Conservation (phyloP, 1,140 invertebrate genomes). For the Aleiodes sp. region DNA sequence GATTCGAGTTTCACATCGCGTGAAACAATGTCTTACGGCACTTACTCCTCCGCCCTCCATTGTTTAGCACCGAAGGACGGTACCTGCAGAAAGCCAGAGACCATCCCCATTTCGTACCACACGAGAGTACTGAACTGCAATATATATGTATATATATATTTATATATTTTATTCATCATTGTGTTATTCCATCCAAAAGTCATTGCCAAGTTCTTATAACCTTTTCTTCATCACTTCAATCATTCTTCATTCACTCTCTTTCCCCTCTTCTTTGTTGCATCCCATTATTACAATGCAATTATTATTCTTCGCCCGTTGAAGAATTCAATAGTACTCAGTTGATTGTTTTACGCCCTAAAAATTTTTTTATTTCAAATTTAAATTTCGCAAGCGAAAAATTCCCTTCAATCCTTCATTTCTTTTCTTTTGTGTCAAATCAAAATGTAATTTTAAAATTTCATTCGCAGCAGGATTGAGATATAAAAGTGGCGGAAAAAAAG, state of each 20-base stretch:
- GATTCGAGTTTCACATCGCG: constrained; percentile 31
- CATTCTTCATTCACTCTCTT: neutral
- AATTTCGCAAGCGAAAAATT: neutral
- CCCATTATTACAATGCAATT: constrained; percentile 28
- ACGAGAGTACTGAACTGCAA: neutral
- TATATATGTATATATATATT: too few species aligned
- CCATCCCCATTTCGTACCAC: constrained; percentile 4
- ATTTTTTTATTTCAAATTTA: neutral
- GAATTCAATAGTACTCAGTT: constrained; percentile 22
- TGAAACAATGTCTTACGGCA: constrained; percentile 39
- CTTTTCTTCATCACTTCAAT: constrained; percentile 26
- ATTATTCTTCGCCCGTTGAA: neutral
- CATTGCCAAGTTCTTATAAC: constrained; percentile 18
- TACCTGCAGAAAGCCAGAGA: constrained; percentile 5
- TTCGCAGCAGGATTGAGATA: too few species aligned
- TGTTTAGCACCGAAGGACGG: constrained; percentile 31
- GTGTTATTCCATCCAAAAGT: neutral
- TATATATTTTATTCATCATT: neutral
- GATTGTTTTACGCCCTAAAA: constrained; percentile 18
- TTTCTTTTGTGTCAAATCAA: too few species aligned
- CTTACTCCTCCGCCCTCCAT: constrained; percentile 35
- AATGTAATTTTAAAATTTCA: neutral
- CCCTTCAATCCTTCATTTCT: too few species aligned
- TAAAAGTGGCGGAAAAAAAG: too few species aligned
- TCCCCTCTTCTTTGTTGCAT: constrained; percentile 25